Percentiles rank a stretch among this genome's conserved stretches.
Evolutionary conservation across 2,113 vertebrate genomes (phyloP).

Genomic region (Ascaphus truei): DNA sequence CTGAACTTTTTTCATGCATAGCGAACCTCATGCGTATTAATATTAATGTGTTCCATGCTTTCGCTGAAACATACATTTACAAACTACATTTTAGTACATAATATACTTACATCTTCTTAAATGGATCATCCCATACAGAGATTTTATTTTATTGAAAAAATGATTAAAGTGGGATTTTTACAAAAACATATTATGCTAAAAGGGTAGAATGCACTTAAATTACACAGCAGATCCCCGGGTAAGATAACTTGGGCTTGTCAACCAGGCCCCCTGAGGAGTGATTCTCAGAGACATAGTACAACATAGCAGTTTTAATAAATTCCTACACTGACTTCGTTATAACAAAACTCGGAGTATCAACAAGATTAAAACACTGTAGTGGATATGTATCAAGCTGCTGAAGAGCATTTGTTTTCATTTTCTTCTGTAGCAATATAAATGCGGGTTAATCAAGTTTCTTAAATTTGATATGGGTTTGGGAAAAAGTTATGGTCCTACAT

Average conservation of each 20-base stretch:
- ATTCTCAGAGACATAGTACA: slow-evolving; percentile 11
- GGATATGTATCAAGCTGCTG: background rate
- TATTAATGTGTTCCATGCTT: background rate
- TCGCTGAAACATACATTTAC: background rate
- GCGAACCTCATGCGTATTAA: background rate
- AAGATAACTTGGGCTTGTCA: slow-evolving; percentile 15
- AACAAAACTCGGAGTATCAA: slow-evolving; percentile 1
- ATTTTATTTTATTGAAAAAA: slow-evolving; percentile 6
- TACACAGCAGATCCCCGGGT: background rate
- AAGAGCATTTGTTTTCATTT: background rate
- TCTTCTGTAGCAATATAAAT: too few relatives aligned
- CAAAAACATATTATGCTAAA: background rate
- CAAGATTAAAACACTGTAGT: slow-evolving; percentile 8
- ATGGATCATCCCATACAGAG: background rate
- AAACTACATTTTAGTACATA: background rate
- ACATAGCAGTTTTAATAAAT: slow-evolving; percentile 9
- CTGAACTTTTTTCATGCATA: too few relatives aligned
- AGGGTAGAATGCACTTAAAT: background rate
- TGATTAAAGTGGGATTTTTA: background rate
- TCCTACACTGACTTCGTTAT: slow-evolving; percentile 12
- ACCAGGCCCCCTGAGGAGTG: slow-evolving; percentile 16
- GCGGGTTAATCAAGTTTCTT: too few relatives aligned
- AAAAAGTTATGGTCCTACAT: too few relatives aligned
- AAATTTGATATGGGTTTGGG: too few relatives aligned
- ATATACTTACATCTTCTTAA: background rate